Percentiles rank a stretch among this genome's conserved stretches.
These are phyloP conservation scores for Erynnis tages DNA, from an alignment of 2,888 invertebrate species.

Conservation along the genomic window DNA sequence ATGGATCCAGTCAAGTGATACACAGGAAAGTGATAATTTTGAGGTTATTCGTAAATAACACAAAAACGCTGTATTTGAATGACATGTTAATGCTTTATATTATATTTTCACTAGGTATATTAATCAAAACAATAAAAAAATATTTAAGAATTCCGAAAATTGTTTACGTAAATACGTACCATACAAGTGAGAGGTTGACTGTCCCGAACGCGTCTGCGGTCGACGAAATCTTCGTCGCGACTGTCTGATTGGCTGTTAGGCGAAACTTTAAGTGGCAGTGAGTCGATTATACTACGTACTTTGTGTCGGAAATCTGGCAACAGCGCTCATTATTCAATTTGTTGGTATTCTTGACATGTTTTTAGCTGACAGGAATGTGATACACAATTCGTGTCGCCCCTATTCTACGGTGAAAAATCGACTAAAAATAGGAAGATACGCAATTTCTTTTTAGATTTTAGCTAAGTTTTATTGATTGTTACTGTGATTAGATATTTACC, in stretches of 20 bases:
- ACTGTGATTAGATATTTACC: constrained; percentile 22
- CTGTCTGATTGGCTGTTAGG: constrained; percentile 24
- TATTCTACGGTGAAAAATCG: constrained; percentile 29
- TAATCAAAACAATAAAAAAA: constrained; percentile 27
- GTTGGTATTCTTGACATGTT: constrained; percentile 23
- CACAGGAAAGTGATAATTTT: constrained; percentile 23
- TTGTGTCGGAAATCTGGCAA: constrained; percentile 21
- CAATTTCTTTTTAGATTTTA: constrained; percentile 27
- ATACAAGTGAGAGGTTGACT: constrained; percentile 26
- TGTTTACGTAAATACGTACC: constrained; percentile 1
- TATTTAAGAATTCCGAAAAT: constrained; percentile 21
- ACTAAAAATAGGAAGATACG: constrained; percentile 26
- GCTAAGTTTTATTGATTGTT: constrained; percentile 28
- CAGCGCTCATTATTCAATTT: constrained; percentile 25
- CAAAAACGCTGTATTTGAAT: constrained; percentile 28
- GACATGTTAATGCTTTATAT: constrained; percentile 23
- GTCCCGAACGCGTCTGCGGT: constrained; percentile 25
- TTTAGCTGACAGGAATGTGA: constrained; percentile 31
- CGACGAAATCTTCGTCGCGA: constrained; percentile 24
- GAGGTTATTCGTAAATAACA: constrained; percentile 28
- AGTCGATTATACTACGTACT: constrained; percentile 19
- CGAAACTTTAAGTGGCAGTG: constrained; percentile 16
- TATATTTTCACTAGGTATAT: constrained; percentile 20
- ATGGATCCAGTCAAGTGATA: constrained; percentile 18
- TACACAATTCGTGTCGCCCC: constrained; percentile 30